Evolutionary conservation across 2,113 vertebrate species (phyloP).

Genomic region (Rhineura floridana): DNA sequence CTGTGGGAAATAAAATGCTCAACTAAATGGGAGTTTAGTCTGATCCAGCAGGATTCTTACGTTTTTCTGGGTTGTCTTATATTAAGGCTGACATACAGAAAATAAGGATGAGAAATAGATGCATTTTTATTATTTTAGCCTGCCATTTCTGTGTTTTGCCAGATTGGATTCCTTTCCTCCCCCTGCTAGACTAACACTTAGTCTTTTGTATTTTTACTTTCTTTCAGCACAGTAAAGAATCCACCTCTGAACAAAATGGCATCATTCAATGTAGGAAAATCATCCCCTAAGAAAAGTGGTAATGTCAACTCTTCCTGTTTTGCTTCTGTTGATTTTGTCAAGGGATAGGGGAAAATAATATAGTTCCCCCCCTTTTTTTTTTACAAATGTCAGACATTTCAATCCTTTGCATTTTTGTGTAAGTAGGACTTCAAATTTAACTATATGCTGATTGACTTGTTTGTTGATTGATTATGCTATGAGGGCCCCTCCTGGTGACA

Average conservation of each 20-base stretch:
- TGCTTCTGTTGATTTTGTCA: background rate
- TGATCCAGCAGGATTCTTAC: background rate
- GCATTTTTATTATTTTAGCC: background rate
- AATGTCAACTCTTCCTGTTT: slow-evolving; percentile 36
- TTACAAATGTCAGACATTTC: background rate
- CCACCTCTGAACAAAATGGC: slow-evolving; percentile 61
- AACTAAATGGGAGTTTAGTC: background rate
- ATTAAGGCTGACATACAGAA: background rate
- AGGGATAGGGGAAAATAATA: accelerated
- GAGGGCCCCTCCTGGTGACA: background rate
- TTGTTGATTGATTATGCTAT: accelerated
- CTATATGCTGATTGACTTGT: accelerated
- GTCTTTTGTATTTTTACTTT: background rate
- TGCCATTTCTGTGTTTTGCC: background rate
- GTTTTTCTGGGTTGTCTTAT: background rate
- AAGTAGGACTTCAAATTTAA: accelerated
- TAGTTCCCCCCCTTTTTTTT: background rate
- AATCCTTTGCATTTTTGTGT: accelerated
- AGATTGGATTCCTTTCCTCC: background rate
- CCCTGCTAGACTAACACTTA: background rate
- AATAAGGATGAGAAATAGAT: background rate
- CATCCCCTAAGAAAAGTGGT: slow-evolving; percentile 56
- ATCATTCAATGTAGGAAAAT: slow-evolving; percentile 58
- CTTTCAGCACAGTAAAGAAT: slow-evolving; percentile 51
- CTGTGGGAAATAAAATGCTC: background rate